Percentiles rank a stretch among this genome's conserved stretches.
Conservation (phyloP, 2,797 vertebrate genomes). For the Aulostomus chinensis region DNA sequence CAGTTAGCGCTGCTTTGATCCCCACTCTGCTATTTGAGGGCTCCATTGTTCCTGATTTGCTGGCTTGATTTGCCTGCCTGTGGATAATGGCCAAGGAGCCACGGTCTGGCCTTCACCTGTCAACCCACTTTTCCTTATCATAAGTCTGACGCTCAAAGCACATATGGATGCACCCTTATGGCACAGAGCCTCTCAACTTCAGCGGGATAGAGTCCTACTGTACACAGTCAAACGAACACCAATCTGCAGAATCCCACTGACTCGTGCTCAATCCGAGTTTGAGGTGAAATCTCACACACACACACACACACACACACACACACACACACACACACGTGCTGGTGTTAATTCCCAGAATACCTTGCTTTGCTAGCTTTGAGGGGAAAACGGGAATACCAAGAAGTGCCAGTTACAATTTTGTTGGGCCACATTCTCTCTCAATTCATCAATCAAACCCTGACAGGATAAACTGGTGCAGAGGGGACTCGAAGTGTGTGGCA, state of each 20-base stretch:
- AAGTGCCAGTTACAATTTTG: constrained; percentile 45
- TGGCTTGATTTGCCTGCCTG: constrained; percentile 77
- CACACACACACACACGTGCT: no score
- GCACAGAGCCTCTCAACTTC: constrained; percentile 28
- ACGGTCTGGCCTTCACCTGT: constrained; percentile 57
- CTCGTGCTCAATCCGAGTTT: constrained; percentile 27
- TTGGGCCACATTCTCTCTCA: constrained; percentile 21
- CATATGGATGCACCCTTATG: constrained; percentile 55
- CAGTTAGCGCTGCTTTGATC: constrained; percentile 84
- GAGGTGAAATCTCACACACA: constrained; percentile 9
- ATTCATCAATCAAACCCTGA: constrained; percentile 60
- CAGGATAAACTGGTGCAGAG: constrained; percentile 41
- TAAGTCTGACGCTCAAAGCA: constrained; percentile 52
- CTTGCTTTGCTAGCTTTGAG: constrained; percentile 15
- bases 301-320: no score
- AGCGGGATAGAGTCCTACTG: constrained; percentile 1
- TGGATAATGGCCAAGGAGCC: constrained; percentile 72
- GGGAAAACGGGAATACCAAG: constrained; percentile 17
- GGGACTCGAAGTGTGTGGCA: constrained; percentile 34
- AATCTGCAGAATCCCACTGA: constrained; percentile 9
- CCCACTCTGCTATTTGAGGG: constrained; percentile 80
- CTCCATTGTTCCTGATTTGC: constrained; percentile 83
- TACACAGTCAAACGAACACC: constrained; percentile 11
- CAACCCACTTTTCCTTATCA: constrained; percentile 65
- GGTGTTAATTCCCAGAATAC: constrained; percentile 38